Conservation (phyloP, 2,888 invertebrate species). For the Drosophila paracracens region DNA sequence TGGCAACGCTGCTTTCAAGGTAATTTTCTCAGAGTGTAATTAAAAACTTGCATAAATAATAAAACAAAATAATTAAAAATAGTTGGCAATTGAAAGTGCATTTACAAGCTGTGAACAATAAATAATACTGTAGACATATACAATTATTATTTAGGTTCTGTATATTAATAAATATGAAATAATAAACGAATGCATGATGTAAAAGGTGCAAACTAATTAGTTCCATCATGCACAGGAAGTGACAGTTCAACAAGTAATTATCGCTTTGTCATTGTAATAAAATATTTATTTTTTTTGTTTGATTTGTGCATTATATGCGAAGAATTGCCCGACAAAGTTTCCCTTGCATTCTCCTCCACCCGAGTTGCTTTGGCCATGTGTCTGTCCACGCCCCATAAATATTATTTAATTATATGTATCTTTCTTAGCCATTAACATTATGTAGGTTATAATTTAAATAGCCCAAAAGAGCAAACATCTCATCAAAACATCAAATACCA, state of each 20-base stretch:
- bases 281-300: constrained; percentile 6
- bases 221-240: constrained; percentile 10
- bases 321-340: constrained; percentile 22
- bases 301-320: constrained; percentile 18
- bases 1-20: constrained; percentile 70
- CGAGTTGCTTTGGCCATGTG: constrained; percentile 67
- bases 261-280: constrained; percentile 28
- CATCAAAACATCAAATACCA: constrained; percentile 63
- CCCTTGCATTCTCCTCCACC: constrained; percentile 8
- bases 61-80: constrained; percentile 50
- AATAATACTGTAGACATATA: background rate
- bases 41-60: constrained; percentile 42
- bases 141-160: background rate
- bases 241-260: constrained; percentile 40
- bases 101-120: constrained; percentile 17
- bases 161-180: background rate
- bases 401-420: constrained; percentile 73
- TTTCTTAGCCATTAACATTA: constrained; percentile 75
- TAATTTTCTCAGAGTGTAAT: constrained; percentile 58
- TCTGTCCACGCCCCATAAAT: constrained; percentile 77
- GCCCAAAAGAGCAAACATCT: constrained; percentile 48
- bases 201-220: constrained; percentile 2
- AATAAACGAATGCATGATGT: background rate
- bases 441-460: constrained; percentile 80
- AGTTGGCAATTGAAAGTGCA: constrained; percentile 59